Conservation (phyloP, 2,113 vertebrate species). For the Globicephala melas region DNA sequence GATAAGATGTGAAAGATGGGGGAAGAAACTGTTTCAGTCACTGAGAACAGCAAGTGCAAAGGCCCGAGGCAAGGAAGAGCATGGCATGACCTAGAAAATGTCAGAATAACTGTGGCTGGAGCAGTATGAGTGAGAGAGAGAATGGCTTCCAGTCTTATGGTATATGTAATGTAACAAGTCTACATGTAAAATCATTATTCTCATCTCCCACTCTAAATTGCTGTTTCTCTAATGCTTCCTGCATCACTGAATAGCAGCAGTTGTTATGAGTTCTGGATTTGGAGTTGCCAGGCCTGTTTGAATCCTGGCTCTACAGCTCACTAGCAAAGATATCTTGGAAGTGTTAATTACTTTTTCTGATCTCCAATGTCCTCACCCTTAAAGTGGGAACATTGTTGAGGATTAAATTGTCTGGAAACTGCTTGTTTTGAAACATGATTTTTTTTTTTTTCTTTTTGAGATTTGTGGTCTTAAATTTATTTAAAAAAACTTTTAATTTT, state of each 20-base stretch:
- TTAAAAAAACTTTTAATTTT: accelerated
- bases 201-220: background rate
- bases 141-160: background rate
- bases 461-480: too few relatives aligned
- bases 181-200: background rate
- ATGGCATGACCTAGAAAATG: background rate
- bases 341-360: background rate
- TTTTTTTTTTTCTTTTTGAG: background rate
- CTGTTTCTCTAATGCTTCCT: background rate
- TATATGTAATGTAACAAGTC: background rate
- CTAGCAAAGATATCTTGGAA: background rate
- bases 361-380: background rate
- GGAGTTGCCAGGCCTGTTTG: background rate
- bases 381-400: background rate
- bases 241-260: background rate
- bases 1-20: background rate
- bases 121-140: background rate
- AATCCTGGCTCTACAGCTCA: background rate
- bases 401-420: background rate
- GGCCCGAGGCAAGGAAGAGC: background rate
- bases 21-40: background rate
- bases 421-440: background rate
- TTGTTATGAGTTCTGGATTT: background rate
- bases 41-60: background rate
- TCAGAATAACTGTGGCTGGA: background rate